Evolutionary conservation across 2,888 invertebrate species (phyloP), one percentile per base, ranked within the genome.

Genomic region (Cenopis cana): DNA sequence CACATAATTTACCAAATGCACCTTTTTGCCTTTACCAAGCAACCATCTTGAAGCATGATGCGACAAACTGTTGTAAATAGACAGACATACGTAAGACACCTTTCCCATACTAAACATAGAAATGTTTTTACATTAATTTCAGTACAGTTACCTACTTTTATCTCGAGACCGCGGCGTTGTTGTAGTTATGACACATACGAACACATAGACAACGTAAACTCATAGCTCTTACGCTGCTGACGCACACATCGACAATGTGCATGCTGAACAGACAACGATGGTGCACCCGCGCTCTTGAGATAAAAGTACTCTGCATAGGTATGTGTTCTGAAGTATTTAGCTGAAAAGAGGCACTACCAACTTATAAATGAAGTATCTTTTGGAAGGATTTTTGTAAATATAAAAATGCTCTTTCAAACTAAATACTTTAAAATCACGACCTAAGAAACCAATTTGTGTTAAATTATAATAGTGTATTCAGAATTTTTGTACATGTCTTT

Each of bases 1-100:
- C 85, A 86, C 81, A 87, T 80, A 83, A 69, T 83, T 86, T 85
- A 86, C 87, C 86, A 83, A 85, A 89, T 89, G 89, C 87, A 89
- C 89, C 89, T 79, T 84, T 82, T 84, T 82, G 79, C 81, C 81
- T 83, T 84, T 84, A 87, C 83, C 86, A 88, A 90, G 85, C 88
- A 80, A 88, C 82, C 87, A 82, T 81, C 83, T 81, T 75, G 85
- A 89, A 89, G 89, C 88, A 83, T 82, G 80, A 87, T 85, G 85
- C 85, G 77, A 81, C 81, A 65, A 55, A 62, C 60, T 69, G 65
- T 67, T 67, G 66, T 66, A 61, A 66, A 67, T 71, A 71, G 50
- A 71, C 54, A 71, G 59, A 67, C 38, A 71, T 46, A 68, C 49
- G 29, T 55, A 70, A 67, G 46, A n/a, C 36, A 61, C 57, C 60